Evolutionary conservation across 2,113 vertebrate species (phyloP).

Genomic region (Myiagra hebetior): DNA sequence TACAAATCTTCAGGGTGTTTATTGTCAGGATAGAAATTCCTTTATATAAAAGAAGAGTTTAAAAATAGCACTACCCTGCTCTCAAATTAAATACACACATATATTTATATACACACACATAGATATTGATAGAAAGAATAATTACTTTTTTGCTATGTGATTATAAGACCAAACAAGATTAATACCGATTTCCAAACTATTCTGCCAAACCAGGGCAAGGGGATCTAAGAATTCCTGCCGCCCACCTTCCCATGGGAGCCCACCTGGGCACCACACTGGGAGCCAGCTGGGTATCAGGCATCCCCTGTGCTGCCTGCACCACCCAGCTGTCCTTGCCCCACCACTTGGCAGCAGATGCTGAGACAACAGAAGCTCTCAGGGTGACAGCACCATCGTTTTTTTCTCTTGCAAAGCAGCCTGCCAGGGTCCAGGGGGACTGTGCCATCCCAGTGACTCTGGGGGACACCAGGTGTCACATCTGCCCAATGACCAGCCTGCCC

Average conservation of each 20-base stretch:
- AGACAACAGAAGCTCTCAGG: background rate
- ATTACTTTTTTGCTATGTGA: background rate
- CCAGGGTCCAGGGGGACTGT: background rate
- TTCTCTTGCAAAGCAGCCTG: background rate
- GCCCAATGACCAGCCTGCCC: background rate
- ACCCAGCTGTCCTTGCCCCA: background rate
- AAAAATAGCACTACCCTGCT: slow-evolving; percentile 39
- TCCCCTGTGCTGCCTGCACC: background rate
- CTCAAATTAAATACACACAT: slow-evolving; percentile 21
- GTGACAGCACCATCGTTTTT: background rate
- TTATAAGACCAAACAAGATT: background rate
- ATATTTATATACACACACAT: background rate
- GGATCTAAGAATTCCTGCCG: background rate
- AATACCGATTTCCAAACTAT: background rate
- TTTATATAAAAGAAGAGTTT: slow-evolving; percentile 47
- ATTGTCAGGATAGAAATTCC: slow-evolving; percentile 44
- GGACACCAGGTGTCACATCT: background rate
- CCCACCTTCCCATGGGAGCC: background rate
- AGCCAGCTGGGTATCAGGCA: rapidly evolving
- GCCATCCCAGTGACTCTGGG: background rate
- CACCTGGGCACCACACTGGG: background rate
- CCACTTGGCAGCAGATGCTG: background rate
- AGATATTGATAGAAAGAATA: slow-evolving; percentile 22
- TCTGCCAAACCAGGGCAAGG: background rate
- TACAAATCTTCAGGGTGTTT: slow-evolving; percentile 56